Base-by-base conservation (phyloP, 2,888 invertebrate species). In the Synanthedon vespiformis region DNA sequence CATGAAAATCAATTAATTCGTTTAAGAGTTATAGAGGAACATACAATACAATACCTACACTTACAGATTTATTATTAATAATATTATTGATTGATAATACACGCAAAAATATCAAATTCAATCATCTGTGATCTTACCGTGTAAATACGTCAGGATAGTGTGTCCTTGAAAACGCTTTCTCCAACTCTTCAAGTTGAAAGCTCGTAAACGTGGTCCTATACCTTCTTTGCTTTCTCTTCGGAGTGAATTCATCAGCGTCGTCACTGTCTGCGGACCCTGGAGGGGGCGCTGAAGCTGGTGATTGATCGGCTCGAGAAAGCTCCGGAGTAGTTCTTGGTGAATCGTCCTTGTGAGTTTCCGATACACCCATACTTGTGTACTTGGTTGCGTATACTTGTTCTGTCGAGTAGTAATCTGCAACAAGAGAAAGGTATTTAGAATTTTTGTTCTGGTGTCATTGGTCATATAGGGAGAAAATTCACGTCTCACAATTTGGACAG, bases 111-210 rank as follows among this genome's bases (percentile, higher is more conserved):
- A 41, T 11, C 44, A 10, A 44, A 44, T 44, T 11, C 3, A 22
- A 5, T 22, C 8, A 44, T 44, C 44, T 5, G 8, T 34, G 34
- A 49, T 63, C 87, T 84, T 70, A 95, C 96, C 96, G 94, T 48
- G 98, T 98, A 84, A 98, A 98, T 2, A 98, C 98, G 80, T 98
- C 98, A 40, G 98, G 98, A 77, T 98, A 98, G 80, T 98, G 98
- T 12, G 98, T 98, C 73, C 97, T 93, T 2, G 97, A 94, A 85
- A 98, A 98, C 0, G 98, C 97, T 74, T 98, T 98, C 82, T 98
- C 98, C 65, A 98, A 81, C 77, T 98, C 98, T 77, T 98, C 98
- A 61, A 98, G 88, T 79, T 98, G 96, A 72, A 95, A 96, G 70
- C 95, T 95, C 49, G 97, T 96, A 80, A 97, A 97, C 40, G 97